Percentiles rank a stretch among this genome's conserved stretches.
Evolutionary conservation across 2,888 invertebrate species (phyloP).

Genomic region (Troilus luridus): DNA sequence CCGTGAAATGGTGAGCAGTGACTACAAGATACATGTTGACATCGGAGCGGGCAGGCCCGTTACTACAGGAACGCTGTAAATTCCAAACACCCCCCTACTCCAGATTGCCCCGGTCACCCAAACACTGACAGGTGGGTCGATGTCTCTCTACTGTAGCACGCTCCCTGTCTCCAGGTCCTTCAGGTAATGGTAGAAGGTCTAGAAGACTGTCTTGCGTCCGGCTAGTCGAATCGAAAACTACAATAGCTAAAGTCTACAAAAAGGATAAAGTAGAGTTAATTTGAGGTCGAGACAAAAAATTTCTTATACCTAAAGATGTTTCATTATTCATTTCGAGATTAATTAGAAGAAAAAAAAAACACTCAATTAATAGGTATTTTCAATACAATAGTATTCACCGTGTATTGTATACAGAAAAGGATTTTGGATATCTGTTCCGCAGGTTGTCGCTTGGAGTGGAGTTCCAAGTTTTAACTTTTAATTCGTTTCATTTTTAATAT

Average conservation of each 20-base stretch:
- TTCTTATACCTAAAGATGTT: background rate
- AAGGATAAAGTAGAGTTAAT: background rate
- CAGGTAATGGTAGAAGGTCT: background rate
- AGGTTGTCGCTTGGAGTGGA: no score
- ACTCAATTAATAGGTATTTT: no score
- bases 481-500: no score
- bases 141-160: background rate
- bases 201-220: no score
- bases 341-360: background rate
- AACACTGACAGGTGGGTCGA: conserved; percentile 37
- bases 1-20: conserved; percentile 23
- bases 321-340: background rate
- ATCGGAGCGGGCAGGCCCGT: conserved; percentile 48
- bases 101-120: conserved; percentile 26
- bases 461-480: no score
- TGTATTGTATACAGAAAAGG: no score
- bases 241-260: background rate
- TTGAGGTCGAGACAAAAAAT: background rate
- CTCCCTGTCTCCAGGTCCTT: background rate
- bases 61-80: conserved; percentile 47
- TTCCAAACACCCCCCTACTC: conserved; percentile 51
- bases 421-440: no score
- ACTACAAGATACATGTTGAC: conserved; percentile 40
- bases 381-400: no score
- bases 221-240: no score